Percentiles rank a stretch among this genome's conserved stretches.
These are phyloP conservation scores for Glareola pratincola DNA, from an alignment of 2,113 vertebrate genomes.

Conservation along the genomic window DNA sequence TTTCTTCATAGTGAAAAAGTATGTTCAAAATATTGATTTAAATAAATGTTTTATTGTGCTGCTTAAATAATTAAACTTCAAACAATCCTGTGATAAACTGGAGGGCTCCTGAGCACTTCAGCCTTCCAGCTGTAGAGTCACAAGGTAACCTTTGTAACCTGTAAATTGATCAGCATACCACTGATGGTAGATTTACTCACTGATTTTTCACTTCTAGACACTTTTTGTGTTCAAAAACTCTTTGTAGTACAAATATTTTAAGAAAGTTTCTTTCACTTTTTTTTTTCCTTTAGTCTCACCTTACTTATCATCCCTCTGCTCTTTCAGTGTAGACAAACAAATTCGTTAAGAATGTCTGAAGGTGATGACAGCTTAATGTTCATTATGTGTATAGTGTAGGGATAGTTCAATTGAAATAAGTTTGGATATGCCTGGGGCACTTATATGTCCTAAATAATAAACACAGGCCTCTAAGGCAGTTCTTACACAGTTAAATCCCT, in stretches of 20 bases:
- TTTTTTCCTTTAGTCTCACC: background rate
- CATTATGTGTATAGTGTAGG: background rate
- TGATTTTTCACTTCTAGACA: background rate
- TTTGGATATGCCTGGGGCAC: background rate
- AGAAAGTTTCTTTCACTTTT: background rate
- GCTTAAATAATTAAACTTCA: background rate
- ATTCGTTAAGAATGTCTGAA: background rate
- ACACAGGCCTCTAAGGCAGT: background rate
- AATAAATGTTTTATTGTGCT: background rate
- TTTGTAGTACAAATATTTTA: background rate
- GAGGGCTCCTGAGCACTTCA: background rate
- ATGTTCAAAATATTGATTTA: background rate
- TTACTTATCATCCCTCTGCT: background rate
- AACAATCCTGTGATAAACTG: background rate
- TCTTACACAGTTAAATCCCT: background rate
- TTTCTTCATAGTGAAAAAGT: background rate
- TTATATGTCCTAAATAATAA: conserved; percentile 29
- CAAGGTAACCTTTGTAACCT: background rate
- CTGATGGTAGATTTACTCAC: background rate
- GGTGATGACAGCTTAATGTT: background rate
- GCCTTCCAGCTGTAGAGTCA: background rate
- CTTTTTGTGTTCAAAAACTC: background rate
- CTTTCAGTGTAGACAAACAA: background rate
- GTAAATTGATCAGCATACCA: background rate
- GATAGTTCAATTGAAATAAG: background rate